Base-by-base conservation (phyloP, 2,888 invertebrate species). In the Aplocera efformata region DNA sequence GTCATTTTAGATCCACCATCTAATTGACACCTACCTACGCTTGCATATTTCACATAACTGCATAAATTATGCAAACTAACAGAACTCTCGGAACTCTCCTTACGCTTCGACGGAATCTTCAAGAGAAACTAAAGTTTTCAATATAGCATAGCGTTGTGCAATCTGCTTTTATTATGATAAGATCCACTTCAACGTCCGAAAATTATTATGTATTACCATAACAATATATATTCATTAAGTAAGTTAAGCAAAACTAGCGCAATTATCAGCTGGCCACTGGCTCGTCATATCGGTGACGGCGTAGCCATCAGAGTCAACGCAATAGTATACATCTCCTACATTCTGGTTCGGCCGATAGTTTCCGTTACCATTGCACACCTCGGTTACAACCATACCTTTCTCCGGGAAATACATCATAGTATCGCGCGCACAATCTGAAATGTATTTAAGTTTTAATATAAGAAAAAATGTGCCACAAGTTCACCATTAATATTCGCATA, bases 401-500 rank as follows among this genome's bases (percentile, higher is more conserved):
- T 77, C 80, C 3, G 77, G 80, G 72, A 89, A 91, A 60, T 83
- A 67, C 40, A 89, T 61, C 48, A 72, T 71, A 10, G 79, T 74
- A 67, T 92, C 92, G 40, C 91, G 84, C n/a, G 91, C 92, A 67
- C 92, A 92, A 67, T 91, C 92, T 92, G 76, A 39, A 51, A 37
- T 44, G 9, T 32, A 50, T n/a, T 22, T 28, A 8, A 10, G 28
- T 13, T 9, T 13, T 32, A 32, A 29, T 25, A 26, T 21, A 28
- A 28, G 29, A 32, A 32, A 29, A 6, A 32, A 8, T 32, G 4
- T 7, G 33, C 10, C 25, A 29, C 23, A 27, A 28, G 25, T 36
- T 31, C 8, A 31, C 35, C 21, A 30, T n/a, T n/a, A n/a, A n/a
- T n/a, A n/a, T n/a, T n/a, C n/a, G n/a, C n/a, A n/a, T n/a, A n/a